phyloP scores from a whole-genome alignment of 2,797 vertebrate species.

The Pseudochirops corinnae region DNA sequence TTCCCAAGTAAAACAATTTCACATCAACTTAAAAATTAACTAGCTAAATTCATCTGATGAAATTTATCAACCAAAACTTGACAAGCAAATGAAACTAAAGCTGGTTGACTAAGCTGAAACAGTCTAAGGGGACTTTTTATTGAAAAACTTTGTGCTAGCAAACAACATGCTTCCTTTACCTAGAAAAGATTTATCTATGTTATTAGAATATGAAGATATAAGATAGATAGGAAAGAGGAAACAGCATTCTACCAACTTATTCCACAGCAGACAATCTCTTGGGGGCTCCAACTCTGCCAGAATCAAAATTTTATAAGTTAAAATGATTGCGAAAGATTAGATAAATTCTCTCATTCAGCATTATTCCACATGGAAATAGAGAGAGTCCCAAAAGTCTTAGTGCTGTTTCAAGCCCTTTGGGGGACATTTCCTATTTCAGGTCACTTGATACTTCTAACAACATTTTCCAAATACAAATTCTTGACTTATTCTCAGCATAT shows the following conservation, averaged over 20 bases:
- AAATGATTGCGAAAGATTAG: not conserved
- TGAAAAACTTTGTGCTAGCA: constrained; percentile 7
- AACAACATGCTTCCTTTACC: not conserved
- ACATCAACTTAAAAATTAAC: not conserved
- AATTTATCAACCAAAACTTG: not conserved
- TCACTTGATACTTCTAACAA: not conserved
- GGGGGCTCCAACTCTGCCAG: not conserved
- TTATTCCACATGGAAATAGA: constrained; percentile 10
- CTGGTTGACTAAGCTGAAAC: not conserved
- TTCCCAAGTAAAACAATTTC: not conserved
- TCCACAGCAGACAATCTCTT: not conserved
- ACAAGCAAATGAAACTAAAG: not conserved
- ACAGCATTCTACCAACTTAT: not conserved
- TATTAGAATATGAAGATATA: constrained; percentile 19
- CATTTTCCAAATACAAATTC: not conserved
- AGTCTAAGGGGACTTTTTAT: not conserved
- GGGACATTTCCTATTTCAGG: not conserved
- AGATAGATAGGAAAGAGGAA: constrained; percentile 14
- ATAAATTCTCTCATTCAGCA: constrained; percentile 21
- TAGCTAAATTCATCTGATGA: not conserved
- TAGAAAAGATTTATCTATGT: not conserved
- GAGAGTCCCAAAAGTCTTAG: not conserved
- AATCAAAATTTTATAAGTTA: not conserved
- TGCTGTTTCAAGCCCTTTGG: not conserved
- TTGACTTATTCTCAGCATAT: constrained; percentile 16